Evolutionary conservation across 2,797 vertebrate species (phyloP).

Genomic region (Channallabes apus): DNA sequence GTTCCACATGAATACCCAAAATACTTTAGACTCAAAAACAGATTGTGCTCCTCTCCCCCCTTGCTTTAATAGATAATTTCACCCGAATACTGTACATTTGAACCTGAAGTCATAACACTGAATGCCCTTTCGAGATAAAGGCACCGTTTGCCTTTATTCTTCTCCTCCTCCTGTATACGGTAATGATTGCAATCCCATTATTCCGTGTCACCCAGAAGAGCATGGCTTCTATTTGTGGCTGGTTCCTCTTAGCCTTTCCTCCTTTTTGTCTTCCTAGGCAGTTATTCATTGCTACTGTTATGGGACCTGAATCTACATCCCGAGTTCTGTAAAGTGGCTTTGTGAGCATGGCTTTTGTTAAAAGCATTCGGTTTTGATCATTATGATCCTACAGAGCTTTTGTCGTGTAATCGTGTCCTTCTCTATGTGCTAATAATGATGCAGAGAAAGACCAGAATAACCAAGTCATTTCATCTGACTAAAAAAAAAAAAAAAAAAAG

Average conservation of each 20-base stretch:
- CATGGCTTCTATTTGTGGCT: background rate
- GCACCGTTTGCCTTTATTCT: background rate
- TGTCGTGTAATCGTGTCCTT: background rate
- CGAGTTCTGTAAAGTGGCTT: background rate
- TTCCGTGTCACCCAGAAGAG: background rate
- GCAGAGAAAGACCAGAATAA: background rate
- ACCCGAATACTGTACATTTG: background rate
- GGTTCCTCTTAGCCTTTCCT: background rate
- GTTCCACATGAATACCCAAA: background rate
- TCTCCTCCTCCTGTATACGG: background rate
- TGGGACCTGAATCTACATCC: background rate
- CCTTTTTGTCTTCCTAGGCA: background rate
- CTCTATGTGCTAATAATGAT: background rate
- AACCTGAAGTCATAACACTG: background rate
- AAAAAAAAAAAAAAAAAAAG: too few species aligned
- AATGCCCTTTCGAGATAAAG: background rate
- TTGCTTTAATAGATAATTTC: background rate
- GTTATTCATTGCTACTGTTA: background rate
- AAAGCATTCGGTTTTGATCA: background rate
- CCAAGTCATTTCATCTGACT: background rate
- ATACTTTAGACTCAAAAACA: background rate
- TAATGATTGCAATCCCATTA: constrained; percentile 4
- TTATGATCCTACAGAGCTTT: background rate
- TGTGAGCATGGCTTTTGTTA: background rate
- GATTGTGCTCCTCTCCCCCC: background rate